Percentiles rank a stretch among this genome's conserved stretches.
Evolutionary conservation across 2,888 invertebrate genomes (phyloP).

Genomic region (Hoplodrina ambigua): DNA sequence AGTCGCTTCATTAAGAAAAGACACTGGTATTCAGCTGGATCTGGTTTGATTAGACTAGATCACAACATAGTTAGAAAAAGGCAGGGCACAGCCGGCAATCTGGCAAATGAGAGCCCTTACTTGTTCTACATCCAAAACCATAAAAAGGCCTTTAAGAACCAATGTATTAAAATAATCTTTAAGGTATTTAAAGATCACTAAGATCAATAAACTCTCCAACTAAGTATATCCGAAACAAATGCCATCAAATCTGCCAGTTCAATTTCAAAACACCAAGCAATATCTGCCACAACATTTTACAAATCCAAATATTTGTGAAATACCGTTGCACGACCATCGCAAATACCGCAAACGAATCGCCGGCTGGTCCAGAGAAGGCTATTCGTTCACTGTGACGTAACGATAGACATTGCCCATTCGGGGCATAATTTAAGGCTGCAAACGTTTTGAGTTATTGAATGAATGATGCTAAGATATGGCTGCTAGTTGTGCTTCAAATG

Average conservation of each 20-base stretch:
- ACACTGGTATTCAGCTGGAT: too few relatives aligned
- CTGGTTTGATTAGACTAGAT: too few relatives aligned
- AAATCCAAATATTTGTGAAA: constrained; percentile 66
- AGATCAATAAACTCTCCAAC: constrained; percentile 36
- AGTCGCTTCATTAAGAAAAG: too few relatives aligned
- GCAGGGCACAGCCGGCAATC: too few relatives aligned
- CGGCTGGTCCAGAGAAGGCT: constrained; percentile 44
- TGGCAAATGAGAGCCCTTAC: too few relatives aligned
- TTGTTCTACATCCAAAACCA: too few relatives aligned
- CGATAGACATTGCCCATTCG: constrained; percentile 50
- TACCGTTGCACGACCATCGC: constrained; percentile 55
- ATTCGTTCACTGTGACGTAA: constrained; percentile 60
- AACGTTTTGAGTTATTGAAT: constrained; percentile 59
- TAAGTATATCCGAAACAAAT: constrained; percentile 43
- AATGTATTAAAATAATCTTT: not conserved
- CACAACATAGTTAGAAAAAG: too few relatives aligned
- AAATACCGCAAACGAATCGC: constrained; percentile 63
- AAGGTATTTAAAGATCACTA: not conserved
- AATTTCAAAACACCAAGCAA: constrained; percentile 60
- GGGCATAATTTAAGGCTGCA: constrained; percentile 54
- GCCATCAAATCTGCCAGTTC: constrained; percentile 45
- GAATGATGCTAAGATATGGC: constrained; percentile 42
- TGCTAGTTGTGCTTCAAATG: constrained; percentile 18
- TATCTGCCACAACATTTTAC: constrained; percentile 65
- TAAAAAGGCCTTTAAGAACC: too few relatives aligned